Evolutionary conservation across 2,113 vertebrate species (phyloP), one percentile per base, ranked within the genome.

Genomic region (Leptobrachium leishanense): DNA sequence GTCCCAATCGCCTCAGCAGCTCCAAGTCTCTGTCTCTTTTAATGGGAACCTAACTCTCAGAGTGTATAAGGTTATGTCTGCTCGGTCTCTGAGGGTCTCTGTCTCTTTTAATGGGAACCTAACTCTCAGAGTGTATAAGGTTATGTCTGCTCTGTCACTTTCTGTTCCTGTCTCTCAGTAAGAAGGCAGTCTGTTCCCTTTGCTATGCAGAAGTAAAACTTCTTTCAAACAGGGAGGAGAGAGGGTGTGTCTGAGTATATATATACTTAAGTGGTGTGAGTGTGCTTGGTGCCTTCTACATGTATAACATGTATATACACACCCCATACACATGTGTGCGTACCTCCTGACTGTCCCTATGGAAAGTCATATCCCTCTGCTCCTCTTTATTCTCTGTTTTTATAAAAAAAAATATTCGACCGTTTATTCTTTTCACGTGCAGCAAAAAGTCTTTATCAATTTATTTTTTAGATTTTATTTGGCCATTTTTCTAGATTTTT

Each of bases 191-290:
- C 77, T 57, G 62, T 74, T 79, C 77, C 77, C 77, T 79, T 72
- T 73, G 77, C 77, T 74, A 67, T 68, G 70, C 77, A 79, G 77
- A 79, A 79, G 70, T 74, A 79, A 73, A 79, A 73, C 70, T 79
- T 79, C 57, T 74, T 43, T 41, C 62, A 79, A 73, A 63, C 62
- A 79, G 77, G 63, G 70, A 74, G 77, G 77, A 53, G 63, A n/a
- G 70, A 79, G 77, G 77, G 77, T 59, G 77, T 79, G 77, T 20
- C 68, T 72, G 10, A 9, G 54, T 69, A 20, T 78, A 7, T 70
- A 70, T 77, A 40, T 70, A 77, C 57, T 39, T 65, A 7, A 50
- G 20, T 40, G 2, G 43, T 66, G 62, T 75, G n/a, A 39, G 40
- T 57, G 55, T 59, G 13, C 7, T 8, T 39, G 63, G 43, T 40